Evolutionary conservation across 2,797 vertebrate genomes (phyloP), one percentile per base, ranked within the genome.

Genomic region (Spheniscus humboldti): DNA sequence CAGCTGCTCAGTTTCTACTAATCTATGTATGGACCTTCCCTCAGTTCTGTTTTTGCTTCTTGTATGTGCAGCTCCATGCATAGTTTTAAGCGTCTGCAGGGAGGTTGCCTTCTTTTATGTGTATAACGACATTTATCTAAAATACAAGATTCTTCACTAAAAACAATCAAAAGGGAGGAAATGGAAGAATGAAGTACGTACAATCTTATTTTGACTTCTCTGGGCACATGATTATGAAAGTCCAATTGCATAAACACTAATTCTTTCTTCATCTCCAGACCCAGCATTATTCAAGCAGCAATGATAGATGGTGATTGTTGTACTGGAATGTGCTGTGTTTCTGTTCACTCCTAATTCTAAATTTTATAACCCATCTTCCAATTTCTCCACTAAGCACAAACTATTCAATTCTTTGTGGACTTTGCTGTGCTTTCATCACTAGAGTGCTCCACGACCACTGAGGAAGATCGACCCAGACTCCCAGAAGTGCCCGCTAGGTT

Each of bases 401-500:
- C 23, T 71, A 31, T 39, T 57, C 41, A 33, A 22, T 66, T 62
- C 7, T 72, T 75, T 83, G 52, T 74, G 55, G 47, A 8, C 6
- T 84, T 88, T 55, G 27, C 39, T 89, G 48, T 69, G 37, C 22
- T 88, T 85, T 77, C 33, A 19, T 86, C 2, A 0, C 33, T 53
- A 55, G 31, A 39, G 37, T 15, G 43, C 28, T 93, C 81, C 13
- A 67, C 35, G 23, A 59, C 13, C 25, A 45, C 31, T 35, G 53
- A 72, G 56, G 48, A 76, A 68, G 48, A 68, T 37, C 0, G 0
- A 18, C 39, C 4, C 45, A 50, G n/a, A 45, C 16, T 66, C 14
- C 35, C 39, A 67, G 14, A 71, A 63, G 23, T 53, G 12, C 28
- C 28, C 27, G 9, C 6, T 16, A 63, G 41, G 16, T 89, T 91